These are phyloP conservation scores for Cottus gobio DNA, from an alignment of 2,113 vertebrate genomes.

Conservation along the genomic window DNA sequence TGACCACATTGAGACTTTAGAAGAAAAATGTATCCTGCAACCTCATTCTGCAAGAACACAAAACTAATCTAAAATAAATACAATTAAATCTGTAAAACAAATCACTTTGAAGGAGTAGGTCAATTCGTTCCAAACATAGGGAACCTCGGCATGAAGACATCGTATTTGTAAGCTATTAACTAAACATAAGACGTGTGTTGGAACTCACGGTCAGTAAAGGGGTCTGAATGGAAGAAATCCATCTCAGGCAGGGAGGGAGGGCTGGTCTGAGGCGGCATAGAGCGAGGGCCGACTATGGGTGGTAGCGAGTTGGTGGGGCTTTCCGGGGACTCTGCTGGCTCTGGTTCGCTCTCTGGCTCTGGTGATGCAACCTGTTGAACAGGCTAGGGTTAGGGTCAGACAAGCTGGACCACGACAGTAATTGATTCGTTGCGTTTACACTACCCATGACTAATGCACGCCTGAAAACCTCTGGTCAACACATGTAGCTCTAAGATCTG, in stretches of 20 bases:
- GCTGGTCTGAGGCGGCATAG: slow-evolving; percentile 71
- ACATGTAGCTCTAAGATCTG: background rate
- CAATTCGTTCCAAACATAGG: background rate
- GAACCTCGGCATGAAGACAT: background rate
- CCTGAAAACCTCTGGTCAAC: background rate
- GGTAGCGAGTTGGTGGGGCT: slow-evolving; percentile 75
- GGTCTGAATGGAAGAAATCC: slow-evolving; percentile 96
- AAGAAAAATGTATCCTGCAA: too few relatives aligned
- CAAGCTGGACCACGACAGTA: background rate
- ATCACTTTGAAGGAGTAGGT: background rate
- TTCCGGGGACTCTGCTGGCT: slow-evolving; percentile 74
- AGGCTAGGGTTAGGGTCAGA: background rate
- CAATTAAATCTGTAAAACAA: background rate
- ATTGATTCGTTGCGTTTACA: background rate
- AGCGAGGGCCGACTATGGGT: slow-evolving; percentile 67
- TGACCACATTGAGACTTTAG: background rate
- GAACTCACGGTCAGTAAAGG: slow-evolving; percentile 94
- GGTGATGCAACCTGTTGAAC: slow-evolving; percentile 85
- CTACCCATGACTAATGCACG: background rate
- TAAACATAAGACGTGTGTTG: background rate
- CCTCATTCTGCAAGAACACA: background rate
- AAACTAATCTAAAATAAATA: background rate
- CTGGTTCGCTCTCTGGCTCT: slow-evolving; percentile 84
- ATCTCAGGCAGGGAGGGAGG: slow-evolving; percentile 84
- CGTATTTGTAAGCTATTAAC: background rate